Evolutionary conservation across 2,113 vertebrate species (phyloP).

Genomic region (Pycnonotus jocosus): DNA sequence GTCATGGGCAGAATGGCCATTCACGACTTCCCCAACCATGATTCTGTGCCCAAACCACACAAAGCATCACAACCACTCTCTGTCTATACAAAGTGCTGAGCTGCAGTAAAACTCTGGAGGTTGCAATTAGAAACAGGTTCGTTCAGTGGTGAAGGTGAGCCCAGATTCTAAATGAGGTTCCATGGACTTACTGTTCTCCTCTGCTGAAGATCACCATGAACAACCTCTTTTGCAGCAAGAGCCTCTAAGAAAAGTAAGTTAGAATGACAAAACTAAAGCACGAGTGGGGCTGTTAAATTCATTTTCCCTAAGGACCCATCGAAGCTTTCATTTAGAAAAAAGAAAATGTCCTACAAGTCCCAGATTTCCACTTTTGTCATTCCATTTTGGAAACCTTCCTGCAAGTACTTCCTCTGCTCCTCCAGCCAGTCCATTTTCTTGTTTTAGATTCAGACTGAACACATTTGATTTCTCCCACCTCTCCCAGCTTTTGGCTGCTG

Average conservation of each 20-base stretch:
- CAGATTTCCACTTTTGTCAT: fast-evolving
- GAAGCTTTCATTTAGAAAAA: background rate
- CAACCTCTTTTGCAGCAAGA: background rate
- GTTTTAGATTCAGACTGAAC: background rate
- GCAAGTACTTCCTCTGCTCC: background rate
- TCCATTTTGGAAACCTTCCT: background rate
- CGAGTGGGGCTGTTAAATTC: background rate
- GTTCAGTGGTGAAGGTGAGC: background rate
- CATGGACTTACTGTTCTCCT: background rate
- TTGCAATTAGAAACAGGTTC: background rate
- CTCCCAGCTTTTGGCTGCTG: background rate
- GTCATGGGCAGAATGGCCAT: background rate
- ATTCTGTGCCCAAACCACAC: background rate
- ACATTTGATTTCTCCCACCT: background rate
- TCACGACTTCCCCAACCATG: background rate
- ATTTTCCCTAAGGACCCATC: background rate
- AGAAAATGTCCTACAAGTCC: background rate
- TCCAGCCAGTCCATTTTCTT: background rate
- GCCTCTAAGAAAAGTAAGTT: background rate
- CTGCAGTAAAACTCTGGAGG: fast-evolving
- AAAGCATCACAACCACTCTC: background rate
- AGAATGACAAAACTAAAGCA: background rate
- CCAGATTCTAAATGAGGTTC: background rate
- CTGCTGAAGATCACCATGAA: background rate
- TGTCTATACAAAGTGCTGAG: background rate